Conservation (phyloP, 2,113 vertebrate genomes). For the Pholis gunnellus region DNA sequence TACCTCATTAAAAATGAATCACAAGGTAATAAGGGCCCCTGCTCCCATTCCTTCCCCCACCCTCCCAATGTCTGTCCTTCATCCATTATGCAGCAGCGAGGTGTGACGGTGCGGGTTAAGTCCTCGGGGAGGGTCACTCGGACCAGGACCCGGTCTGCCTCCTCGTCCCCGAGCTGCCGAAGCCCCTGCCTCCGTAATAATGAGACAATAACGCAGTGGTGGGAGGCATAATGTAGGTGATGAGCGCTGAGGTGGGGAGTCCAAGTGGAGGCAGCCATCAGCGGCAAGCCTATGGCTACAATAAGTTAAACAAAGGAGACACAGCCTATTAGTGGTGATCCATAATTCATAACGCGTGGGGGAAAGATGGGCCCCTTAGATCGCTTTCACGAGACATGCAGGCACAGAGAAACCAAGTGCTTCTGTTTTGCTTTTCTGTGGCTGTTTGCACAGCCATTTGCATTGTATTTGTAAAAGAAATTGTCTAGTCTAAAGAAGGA, state of each 20-base stretch:
- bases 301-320: constrained; percentile 71
- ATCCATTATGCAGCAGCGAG: constrained; percentile 83
- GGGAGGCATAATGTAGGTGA: constrained; percentile 53
- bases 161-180: constrained; percentile 27
- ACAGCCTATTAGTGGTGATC: constrained; percentile 70
- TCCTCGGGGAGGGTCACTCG: constrained; percentile 79
- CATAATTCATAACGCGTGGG: constrained; percentile 74
- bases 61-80: constrained; percentile 71
- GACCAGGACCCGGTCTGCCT: constrained; percentile 47
- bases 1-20: constrained; percentile 86
- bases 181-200: constrained; percentile 49
- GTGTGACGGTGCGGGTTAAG: constrained; percentile 67
- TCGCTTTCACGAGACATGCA: constrained; percentile 29
- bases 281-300: constrained; percentile 40
- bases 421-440: constrained; percentile 18
- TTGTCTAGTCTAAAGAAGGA: not conserved
- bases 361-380: constrained; percentile 23
- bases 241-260: constrained; percentile 37
- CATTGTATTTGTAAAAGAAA: constrained; percentile 13
- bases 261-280: constrained; percentile 33
- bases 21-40: constrained; percentile 80
- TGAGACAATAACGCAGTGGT: constrained; percentile 66
- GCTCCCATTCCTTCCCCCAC: constrained; percentile 29
- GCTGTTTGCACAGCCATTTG: constrained; percentile 31
- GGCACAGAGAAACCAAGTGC: constrained; percentile 20